Conservation (phyloP, 2,113 vertebrate species). For the Barnardius zonarius region DNA sequence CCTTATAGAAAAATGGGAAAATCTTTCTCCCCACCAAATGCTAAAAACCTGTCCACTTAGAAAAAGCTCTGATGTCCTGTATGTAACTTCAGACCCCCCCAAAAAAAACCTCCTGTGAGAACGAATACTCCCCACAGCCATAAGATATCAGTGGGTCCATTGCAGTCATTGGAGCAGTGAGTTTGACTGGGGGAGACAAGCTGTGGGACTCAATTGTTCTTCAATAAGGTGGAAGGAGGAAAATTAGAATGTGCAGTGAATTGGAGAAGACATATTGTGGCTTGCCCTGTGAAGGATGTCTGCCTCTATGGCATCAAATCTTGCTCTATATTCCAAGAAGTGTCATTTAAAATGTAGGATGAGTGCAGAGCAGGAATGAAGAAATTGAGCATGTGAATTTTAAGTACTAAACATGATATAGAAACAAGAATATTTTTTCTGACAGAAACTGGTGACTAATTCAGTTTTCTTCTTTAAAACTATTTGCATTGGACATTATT, state of each 20-base stretch:
- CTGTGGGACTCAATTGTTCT: not conserved
- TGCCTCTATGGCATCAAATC: not conserved
- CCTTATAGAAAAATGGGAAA: not conserved
- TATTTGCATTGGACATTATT: slow-evolving; percentile 5
- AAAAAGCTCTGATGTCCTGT: not conserved
- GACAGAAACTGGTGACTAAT: not conserved
- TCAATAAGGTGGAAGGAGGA: not conserved
- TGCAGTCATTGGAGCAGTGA: not conserved
- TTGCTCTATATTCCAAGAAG: slow-evolving; percentile 31
- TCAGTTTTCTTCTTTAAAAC: not conserved
- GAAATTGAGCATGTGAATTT: slow-evolving; percentile 22
- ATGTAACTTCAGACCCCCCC: not conserved
- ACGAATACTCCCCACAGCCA: not conserved
- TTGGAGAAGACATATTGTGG: not conserved
- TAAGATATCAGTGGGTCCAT: not conserved
- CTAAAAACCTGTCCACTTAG: not conserved
- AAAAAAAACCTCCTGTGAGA: not conserved
- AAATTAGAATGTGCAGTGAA: not conserved
- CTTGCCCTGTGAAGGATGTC: slow-evolving; percentile 29
- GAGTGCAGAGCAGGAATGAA: slow-evolving; percentile 6
- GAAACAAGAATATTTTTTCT: not conserved
- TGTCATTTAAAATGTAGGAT: slow-evolving; percentile 41
- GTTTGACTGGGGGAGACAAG: not conserved
- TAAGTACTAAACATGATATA: slow-evolving; percentile 3
- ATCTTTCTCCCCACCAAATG: not conserved